phyloP scores from a whole-genome alignment of 2,888 invertebrate species.

The Lingula anatina region DNA sequence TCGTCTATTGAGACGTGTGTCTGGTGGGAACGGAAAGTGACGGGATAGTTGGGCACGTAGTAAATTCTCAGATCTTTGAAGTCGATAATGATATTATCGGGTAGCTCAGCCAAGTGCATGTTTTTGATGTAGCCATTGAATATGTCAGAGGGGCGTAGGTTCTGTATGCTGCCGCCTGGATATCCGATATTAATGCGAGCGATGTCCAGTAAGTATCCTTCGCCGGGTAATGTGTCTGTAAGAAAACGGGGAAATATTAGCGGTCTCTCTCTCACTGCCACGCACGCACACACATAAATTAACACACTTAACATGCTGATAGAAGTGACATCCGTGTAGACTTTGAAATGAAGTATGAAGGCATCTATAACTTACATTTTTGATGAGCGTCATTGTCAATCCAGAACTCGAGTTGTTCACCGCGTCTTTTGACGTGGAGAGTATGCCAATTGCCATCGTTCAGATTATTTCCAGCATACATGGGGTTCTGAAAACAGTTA shows the following conservation, averaged over 20 bases:
- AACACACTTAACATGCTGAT: too few relatives aligned
- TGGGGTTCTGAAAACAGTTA: constrained; percentile 22
- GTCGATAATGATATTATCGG: too few relatives aligned
- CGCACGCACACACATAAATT: too few relatives aligned
- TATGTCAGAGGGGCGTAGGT: constrained; percentile 25
- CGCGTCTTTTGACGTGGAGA: constrained; percentile 39
- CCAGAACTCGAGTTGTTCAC: constrained; percentile 37
- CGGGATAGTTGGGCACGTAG: too few relatives aligned
- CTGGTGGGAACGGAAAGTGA: constrained; percentile 27
- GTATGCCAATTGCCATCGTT: constrained; percentile 50
- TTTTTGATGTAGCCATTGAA: too few relatives aligned
- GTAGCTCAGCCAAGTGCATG: too few relatives aligned
- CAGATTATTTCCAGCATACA: constrained; percentile 24
- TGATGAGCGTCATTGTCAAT: constrained; percentile 28
- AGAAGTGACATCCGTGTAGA: too few relatives aligned
- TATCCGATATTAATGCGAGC: too few relatives aligned
- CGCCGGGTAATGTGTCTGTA: constrained; percentile 24
- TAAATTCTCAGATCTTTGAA: not conserved
- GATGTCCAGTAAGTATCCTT: too few relatives aligned
- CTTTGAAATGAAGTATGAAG: too few relatives aligned
- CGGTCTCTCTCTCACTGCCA: too few relatives aligned
- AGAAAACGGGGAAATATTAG: too few relatives aligned
- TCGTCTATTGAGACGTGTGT: constrained; percentile 20
- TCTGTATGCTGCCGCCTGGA: constrained; percentile 36
- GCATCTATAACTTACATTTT: constrained; percentile 3